A percentile compares a stretch with the other conserved stretches of the same genome.
Conservation (phyloP, 2,888 invertebrate species). For the Yponomeuta evonymella region DNA sequence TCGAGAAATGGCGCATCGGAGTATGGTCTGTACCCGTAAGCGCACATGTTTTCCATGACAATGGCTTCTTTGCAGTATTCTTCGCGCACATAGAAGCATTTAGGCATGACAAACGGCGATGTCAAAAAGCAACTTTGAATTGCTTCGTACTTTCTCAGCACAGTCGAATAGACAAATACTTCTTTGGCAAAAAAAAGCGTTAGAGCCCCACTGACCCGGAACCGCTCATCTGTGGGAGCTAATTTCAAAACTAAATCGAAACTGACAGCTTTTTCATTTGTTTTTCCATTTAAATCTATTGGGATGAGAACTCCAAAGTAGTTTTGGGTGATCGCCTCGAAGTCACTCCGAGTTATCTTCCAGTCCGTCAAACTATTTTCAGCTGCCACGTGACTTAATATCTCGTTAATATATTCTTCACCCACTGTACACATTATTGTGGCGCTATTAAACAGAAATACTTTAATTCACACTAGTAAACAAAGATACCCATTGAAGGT, state of each 20-base stretch:
- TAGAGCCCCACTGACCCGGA: slow-evolving; percentile 51
- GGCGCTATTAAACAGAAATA: neutral
- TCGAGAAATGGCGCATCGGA: slow-evolving; percentile 43
- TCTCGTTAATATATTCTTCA: slow-evolving; percentile 11
- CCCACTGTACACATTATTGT: neutral
- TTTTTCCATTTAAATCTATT: slow-evolving; percentile 36
- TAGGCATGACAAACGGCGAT: slow-evolving; percentile 38
- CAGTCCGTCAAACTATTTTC: slow-evolving; percentile 29
- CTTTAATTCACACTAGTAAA: neutral
- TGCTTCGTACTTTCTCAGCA: slow-evolving; percentile 41
- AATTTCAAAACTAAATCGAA: slow-evolving; percentile 53
- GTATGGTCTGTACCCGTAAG: slow-evolving; percentile 43
- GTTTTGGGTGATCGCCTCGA: slow-evolving; percentile 51
- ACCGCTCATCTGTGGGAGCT: slow-evolving; percentile 39
- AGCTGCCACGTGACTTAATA: slow-evolving; percentile 24
- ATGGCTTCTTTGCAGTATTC: slow-evolving; percentile 54
- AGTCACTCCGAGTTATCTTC: slow-evolving; percentile 26
- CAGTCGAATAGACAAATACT: slow-evolving; percentile 49
- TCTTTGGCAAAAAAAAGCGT: slow-evolving; percentile 54
- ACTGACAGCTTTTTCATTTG: slow-evolving; percentile 25
- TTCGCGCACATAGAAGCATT: slow-evolving; percentile 45
- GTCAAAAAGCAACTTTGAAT: slow-evolving; percentile 32
- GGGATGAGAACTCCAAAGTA: slow-evolving; percentile 62
- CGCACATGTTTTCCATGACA: slow-evolving; percentile 54
- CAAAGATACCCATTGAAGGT: neutral